A percentile compares a stretch with the other conserved stretches of the same genome.
Conservation (phyloP, 2,113 vertebrate species). For the Loxodonta africana region DNA sequence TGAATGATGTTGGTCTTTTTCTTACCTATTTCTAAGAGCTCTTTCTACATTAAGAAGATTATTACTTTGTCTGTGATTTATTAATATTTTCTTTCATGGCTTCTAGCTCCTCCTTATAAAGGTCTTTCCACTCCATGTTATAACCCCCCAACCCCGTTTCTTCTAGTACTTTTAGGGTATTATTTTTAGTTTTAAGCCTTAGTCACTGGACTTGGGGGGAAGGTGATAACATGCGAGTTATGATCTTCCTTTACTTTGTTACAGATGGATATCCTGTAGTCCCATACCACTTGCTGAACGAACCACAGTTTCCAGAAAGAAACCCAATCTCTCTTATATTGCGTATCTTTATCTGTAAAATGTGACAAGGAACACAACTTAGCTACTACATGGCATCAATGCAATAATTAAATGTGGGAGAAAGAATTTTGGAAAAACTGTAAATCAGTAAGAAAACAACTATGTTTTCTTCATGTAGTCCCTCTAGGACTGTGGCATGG, state of each 20-base stretch:
- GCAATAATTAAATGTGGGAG: background rate
- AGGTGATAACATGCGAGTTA: background rate
- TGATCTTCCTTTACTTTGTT: background rate
- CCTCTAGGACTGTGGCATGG: background rate
- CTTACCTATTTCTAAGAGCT: background rate
- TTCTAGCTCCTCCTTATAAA: background rate
- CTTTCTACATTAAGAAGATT: background rate
- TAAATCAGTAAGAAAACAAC: background rate
- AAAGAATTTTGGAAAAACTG: background rate
- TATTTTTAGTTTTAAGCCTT: background rate
- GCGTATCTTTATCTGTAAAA: background rate
- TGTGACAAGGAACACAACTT: background rate
- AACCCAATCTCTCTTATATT: background rate
- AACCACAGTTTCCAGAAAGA: background rate
- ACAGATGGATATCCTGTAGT: background rate
- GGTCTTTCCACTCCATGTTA: background rate
- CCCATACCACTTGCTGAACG: background rate
- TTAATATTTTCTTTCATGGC: conserved; percentile 10
- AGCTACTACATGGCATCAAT: background rate
- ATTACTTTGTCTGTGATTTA: background rate
- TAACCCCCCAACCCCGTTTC: background rate
- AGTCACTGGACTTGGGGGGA: background rate
- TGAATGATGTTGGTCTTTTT: background rate
- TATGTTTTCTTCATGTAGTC: background rate
- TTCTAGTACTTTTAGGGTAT: background rate